phyloP scores from a whole-genome alignment of 2,888 invertebrate genomes.

The Agonum fuliginosum region DNA sequence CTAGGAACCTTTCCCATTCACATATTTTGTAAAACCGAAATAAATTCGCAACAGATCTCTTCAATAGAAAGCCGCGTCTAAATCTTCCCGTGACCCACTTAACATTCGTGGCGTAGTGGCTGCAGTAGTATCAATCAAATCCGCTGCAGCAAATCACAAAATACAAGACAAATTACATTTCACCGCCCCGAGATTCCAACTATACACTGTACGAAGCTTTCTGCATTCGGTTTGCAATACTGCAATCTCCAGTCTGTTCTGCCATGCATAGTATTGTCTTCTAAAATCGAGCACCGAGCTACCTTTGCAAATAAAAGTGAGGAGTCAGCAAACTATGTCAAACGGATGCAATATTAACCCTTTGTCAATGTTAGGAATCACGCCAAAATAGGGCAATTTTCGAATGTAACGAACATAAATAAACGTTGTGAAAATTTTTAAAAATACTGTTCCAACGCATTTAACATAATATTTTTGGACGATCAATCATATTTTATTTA shows the following conservation, averaged over 20 bases:
- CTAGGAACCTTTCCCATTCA: too few relatives aligned
- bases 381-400: not conserved
- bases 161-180: conserved; percentile 38
- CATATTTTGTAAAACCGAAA: too few relatives aligned
- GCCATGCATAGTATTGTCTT: not conserved
- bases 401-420: too few relatives aligned
- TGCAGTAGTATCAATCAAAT: conserved; percentile 36
- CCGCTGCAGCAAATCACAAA: conserved; percentile 22
- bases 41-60: too few relatives aligned
- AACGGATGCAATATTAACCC: not conserved
- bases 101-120: conserved; percentile 5
- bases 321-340: not conserved
- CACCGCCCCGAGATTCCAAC: not conserved
- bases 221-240: not conserved
- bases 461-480: too few relatives aligned
- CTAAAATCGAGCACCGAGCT: not conserved
- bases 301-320: conserved; percentile 7
- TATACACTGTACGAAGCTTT: not conserved
- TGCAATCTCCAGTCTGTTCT: not conserved
- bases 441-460: too few relatives aligned
- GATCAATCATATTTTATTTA: too few relatives aligned
- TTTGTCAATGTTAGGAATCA: not conserved
- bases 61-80: too few relatives aligned
- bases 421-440: too few relatives aligned
- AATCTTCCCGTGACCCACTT: conserved; percentile 7